Percentiles rank a stretch among this genome's conserved stretches.
These are phyloP conservation scores for Trachelus iudaicus DNA, from an alignment of 2,888 invertebrate species.

Conservation along the genomic window DNA sequence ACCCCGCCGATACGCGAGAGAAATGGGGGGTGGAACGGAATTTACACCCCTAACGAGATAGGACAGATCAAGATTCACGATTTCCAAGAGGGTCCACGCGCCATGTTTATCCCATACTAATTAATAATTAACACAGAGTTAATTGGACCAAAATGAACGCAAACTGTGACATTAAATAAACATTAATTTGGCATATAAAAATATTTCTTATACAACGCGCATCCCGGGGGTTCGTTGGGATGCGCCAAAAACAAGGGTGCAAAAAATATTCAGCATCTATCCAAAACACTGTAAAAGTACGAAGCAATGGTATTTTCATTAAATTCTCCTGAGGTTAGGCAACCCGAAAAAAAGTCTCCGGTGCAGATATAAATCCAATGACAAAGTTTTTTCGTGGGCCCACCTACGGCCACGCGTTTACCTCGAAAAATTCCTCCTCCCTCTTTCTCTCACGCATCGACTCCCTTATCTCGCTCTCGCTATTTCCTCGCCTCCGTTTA, in stretches of 20 bases:
- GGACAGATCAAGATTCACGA: constrained; percentile 11
- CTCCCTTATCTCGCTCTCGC: constrained; percentile 30
- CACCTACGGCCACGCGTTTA: constrained; percentile 11
- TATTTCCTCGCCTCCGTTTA: constrained; percentile 1
- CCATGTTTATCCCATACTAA: too few relatives aligned
- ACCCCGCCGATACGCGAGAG: constrained; percentile 17
- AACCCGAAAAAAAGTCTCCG: constrained; percentile 50
- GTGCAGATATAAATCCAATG: constrained; percentile 54
- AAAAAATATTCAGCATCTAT: too few relatives aligned
- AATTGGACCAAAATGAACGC: too few relatives aligned
- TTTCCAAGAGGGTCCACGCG: not conserved
- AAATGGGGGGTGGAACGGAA: constrained; percentile 18
- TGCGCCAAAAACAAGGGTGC: too few relatives aligned
- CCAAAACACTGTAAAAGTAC: too few relatives aligned
- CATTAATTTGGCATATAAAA: too few relatives aligned
- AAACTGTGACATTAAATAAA: too few relatives aligned
- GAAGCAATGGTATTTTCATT: constrained; percentile 52
- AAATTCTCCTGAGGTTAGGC: constrained; percentile 56
- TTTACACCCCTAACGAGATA: constrained; percentile 37
- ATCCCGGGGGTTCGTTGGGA: too few relatives aligned
- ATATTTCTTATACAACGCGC: too few relatives aligned
- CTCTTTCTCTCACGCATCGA: constrained; percentile 27
- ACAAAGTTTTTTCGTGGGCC: constrained; percentile 28
- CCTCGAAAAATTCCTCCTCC: not conserved
- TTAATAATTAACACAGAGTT: too few relatives aligned